These are phyloP conservation scores for Caiman crocodilus DNA, from an alignment of 2,797 vertebrate genomes.

Conservation along the genomic window DNA sequence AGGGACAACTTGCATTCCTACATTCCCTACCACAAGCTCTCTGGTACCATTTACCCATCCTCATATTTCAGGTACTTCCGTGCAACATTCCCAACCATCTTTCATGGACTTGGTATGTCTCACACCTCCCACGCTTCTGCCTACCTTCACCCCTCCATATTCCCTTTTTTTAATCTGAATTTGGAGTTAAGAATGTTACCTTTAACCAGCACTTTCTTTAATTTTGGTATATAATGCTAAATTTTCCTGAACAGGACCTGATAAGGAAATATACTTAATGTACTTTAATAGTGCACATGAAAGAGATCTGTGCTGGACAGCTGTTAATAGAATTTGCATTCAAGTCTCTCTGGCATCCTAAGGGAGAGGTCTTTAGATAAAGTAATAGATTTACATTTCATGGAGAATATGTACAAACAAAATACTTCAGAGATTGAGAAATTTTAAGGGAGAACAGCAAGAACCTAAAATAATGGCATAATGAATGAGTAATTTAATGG, in stretches of 20 bases:
- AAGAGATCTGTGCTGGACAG: background rate
- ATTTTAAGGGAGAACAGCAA: background rate
- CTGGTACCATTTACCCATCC: background rate
- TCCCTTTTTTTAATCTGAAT: background rate
- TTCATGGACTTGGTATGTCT: background rate
- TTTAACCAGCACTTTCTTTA: background rate
- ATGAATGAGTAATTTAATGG: background rate
- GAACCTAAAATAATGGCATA: background rate
- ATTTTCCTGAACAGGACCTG: background rate
- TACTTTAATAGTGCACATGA: background rate
- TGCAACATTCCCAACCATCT: background rate
- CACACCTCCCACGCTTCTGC: background rate
- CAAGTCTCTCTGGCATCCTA: background rate
- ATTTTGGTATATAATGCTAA: background rate
- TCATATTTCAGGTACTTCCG: background rate
- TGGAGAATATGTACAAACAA: background rate
- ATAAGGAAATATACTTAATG: background rate
- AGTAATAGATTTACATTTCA: conserved; percentile 10
- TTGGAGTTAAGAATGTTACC: background rate
- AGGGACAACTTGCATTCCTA: background rate
- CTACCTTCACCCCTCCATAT: accelerated
- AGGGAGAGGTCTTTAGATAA: background rate
- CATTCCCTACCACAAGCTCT: background rate
- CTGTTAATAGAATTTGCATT: background rate
- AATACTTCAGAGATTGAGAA: background rate